Evolutionary conservation across 2,797 vertebrate genomes (phyloP), one percentile per base, ranked within the genome.

Genomic region (Melanotaenia maccullochi): DNA sequence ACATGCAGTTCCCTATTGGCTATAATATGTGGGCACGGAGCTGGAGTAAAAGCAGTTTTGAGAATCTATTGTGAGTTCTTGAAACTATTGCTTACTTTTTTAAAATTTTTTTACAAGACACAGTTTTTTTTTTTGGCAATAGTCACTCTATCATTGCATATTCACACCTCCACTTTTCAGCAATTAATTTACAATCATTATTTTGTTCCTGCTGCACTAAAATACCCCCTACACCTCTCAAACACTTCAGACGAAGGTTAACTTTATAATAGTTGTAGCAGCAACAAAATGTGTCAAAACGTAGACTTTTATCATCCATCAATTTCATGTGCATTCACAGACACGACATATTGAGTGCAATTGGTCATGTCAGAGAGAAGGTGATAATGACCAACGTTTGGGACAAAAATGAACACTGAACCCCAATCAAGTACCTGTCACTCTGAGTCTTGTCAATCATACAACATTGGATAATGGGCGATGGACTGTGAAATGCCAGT

Each of bases 381-480:
- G 87, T 85, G 87, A 86, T 86, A 88, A 92, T 85, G 76, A 78
- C 75, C 75, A 70, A 54, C 54, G 65, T 74, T 77, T 76, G 81
- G 74, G 67, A 70, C 69, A 68, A 71, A 82, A 76, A 85, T 68
- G 22, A 65, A 74, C 71, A 78, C 70, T 61, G 71, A 42, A 64
- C 78, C 70, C 42, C 80, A 81, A 87, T 87, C 74, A 73, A 60
- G 62, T 75, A 44, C 28, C 59, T 90, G 87, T 88, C 89, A 89
- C 68, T 65, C 16, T 2, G 58, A 72, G 38, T 85, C 79, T 54
- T 63, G 76, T 89, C 87, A 87, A 25, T 49, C 20, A 54, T 0
- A 35, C 5, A 22, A 25, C 14, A 32, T 25, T 5, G 22, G 28
- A 52, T 57, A 69, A 81, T 73, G 1, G 58, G 84, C 44, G 8